phyloP scores from a whole-genome alignment of 2,797 vertebrate genomes.

The Pantherophis vulpinus region DNA sequence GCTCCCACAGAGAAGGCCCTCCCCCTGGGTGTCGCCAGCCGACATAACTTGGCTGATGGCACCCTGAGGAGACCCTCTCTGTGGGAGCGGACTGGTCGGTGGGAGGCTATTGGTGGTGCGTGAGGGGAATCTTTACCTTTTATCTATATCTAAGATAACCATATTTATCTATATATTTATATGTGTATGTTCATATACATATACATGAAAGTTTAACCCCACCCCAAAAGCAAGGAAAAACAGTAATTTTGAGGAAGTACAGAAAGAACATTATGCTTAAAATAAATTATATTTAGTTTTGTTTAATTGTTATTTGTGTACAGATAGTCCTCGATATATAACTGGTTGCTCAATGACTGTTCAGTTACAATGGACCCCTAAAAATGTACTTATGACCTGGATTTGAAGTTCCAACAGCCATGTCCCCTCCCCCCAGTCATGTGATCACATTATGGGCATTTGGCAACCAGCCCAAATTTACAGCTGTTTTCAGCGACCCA shows the following conservation, averaged over 20 bases:
- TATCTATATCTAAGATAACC: too few species aligned
- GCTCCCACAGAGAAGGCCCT: too few species aligned
- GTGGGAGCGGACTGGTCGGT: too few species aligned
- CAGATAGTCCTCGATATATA: not conserved
- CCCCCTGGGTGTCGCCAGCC: too few species aligned
- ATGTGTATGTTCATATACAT: too few species aligned
- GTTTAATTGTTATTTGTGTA: not conserved
- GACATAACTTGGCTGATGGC: too few species aligned
- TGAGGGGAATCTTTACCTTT: too few species aligned
- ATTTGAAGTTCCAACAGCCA: not conserved
- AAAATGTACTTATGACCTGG: not conserved
- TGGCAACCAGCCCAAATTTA: not conserved
- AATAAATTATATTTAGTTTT: not conserved
- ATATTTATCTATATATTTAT: not conserved
- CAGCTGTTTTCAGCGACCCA: not conserved
- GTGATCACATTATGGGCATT: not conserved
- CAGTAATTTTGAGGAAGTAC: not conserved
- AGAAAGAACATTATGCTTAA: not conserved
- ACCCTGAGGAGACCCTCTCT: too few species aligned
- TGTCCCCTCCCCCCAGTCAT: not conserved
- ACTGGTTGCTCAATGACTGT: not conserved
- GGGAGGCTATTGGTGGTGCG: too few species aligned
- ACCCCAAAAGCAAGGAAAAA: not conserved
- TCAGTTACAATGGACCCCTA: not conserved
- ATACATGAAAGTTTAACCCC: not conserved